Percentiles rank a stretch among this genome's conserved stretches.
Conservation (phyloP, 2,888 invertebrate genomes). For the Toxonevra muliebris region DNA sequence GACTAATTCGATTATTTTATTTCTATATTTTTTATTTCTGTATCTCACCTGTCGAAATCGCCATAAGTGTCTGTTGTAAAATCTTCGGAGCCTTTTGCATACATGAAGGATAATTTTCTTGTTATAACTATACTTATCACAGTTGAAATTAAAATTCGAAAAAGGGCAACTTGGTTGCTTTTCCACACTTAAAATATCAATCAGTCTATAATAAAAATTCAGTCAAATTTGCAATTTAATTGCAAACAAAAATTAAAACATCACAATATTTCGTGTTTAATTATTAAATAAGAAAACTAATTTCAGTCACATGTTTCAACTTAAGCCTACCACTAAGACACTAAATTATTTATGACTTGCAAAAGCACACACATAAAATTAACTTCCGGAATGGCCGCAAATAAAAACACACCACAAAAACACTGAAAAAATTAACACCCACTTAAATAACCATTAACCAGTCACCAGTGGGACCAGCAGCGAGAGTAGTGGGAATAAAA, state of each 20-base stretch:
- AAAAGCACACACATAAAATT: constrained; percentile 17
- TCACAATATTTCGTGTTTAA: constrained; percentile 38
- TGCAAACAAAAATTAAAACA: constrained; percentile 38
- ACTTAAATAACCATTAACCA: constrained; percentile 46
- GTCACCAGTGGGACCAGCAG: constrained; percentile 21
- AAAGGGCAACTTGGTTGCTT: constrained; percentile 19
- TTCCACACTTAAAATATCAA: constrained; percentile 19
- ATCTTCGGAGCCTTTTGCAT: constrained; percentile 10
- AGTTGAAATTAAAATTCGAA: constrained; percentile 16
- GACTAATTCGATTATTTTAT: neutral
- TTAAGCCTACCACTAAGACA: constrained; percentile 13
- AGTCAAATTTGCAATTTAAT: constrained; percentile 36
- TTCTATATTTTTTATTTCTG: neutral
- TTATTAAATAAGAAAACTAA: constrained; percentile 29
- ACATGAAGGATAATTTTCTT: constrained; percentile 6
- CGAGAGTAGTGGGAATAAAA: constrained; percentile 11
- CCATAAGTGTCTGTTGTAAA: constrained; percentile 27
- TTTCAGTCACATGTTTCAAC: constrained; percentile 31
- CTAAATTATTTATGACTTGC: constrained; percentile 31
- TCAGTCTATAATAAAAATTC: constrained; percentile 35
- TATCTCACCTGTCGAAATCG: constrained; percentile 9
- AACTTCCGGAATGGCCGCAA: constrained; percentile 35
- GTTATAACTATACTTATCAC: constrained; percentile 17
- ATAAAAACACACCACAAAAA: constrained; percentile 17
- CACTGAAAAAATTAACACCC: constrained; percentile 42